phyloP scores from a whole-genome alignment of 2,113 vertebrate genomes.

The zebrafish (Danio rerio) region GRCz12tu NC_133187.1:10913501-10914000 shows the following conservation, averaged over 20 bases:
- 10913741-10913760: slow-evolving; percentile 93
- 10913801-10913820: slow-evolving; percentile 92
- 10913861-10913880: slow-evolving; percentile 81
- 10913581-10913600: slow-evolving; percentile 93
- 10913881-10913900: slow-evolving; percentile 88
- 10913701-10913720: slow-evolving; percentile 2
- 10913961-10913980: not conserved
- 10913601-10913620: slow-evolving; percentile 86
- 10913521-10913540: slow-evolving; percentile 91
- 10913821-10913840: slow-evolving; percentile 95
- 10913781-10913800: slow-evolving; percentile 86
- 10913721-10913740: slow-evolving; percentile 90
- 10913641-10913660: not conserved
- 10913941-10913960: not conserved
- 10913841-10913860: slow-evolving; percentile 91
- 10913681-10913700: not conserved
- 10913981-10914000: not conserved
- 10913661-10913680: not conserved
- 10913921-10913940: not conserved
- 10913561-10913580: slow-evolving; percentile 97
- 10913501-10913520: slow-evolving; percentile 87
- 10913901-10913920: slow-evolving; percentile 1
- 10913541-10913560: slow-evolving; percentile 94
- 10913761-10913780: slow-evolving; percentile 88
- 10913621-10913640: not conserved